A percentile compares a stretch with the other conserved stretches of the same genome.
These are phyloP conservation scores for Caerostris darwini DNA, from an alignment of 1,140 invertebrate genomes.

Conservation along the genomic window DNA sequence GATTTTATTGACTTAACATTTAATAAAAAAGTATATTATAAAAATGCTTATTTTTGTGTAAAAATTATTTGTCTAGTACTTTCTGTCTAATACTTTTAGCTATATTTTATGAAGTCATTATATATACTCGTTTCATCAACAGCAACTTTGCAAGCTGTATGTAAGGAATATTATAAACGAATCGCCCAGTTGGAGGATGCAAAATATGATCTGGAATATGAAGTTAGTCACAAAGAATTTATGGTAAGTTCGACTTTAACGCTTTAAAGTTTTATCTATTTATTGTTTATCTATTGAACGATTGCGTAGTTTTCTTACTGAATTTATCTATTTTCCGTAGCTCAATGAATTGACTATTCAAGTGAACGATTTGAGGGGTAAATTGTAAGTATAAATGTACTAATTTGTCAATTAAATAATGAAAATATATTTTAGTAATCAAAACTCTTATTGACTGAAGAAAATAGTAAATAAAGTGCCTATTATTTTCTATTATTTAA, in stretches of 20 bases:
- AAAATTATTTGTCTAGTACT: no score
- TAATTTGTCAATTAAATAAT: neutral
- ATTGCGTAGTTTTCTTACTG: neutral
- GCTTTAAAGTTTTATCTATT: neutral
- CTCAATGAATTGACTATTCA: constrained; percentile 98
- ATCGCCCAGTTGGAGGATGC: constrained; percentile 95
- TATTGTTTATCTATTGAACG: neutral
- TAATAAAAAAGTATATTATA: no score
- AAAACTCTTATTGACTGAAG: no score
- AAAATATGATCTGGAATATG: constrained; percentile 99
- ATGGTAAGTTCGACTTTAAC: constrained; percentile 87
- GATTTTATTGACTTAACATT: no score
- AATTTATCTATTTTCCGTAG: constrained; percentile 23
- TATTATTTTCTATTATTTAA: no score
- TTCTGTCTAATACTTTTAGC: no score
- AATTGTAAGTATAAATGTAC: constrained; percentile 94
- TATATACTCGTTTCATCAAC: neutral
- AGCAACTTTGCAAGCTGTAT: constrained; percentile 98
- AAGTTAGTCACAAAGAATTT: constrained; percentile 95
- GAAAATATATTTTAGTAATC: no score
- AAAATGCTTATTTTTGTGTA: no score
- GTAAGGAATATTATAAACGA: constrained; percentile 96
- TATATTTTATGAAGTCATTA: no score
- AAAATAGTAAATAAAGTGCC: no score
- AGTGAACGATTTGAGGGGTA: constrained; percentile 99